phyloP scores from a whole-genome alignment of 2,888 invertebrate genomes.

The Drosophila meridiana region DNA sequence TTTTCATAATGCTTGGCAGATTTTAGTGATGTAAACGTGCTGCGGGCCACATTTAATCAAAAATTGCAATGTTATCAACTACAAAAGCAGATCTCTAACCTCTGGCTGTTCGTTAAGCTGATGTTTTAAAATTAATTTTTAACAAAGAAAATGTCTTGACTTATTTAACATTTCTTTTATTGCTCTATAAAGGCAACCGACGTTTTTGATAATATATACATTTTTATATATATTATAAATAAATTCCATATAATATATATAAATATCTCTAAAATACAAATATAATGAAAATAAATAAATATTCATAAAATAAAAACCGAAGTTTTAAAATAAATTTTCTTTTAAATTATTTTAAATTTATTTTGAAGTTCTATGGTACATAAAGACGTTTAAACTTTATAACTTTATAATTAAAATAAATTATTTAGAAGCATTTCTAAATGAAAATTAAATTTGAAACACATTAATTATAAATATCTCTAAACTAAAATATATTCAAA shows the following conservation, averaged over 20 bases:
- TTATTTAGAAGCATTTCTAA: too few species aligned
- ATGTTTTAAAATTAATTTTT: conserved; percentile 29
- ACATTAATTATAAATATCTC: neutral
- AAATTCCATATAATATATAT: neutral
- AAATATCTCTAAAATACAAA: neutral
- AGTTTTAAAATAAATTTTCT: too few species aligned
- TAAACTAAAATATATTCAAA: neutral
- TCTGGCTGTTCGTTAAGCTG: conserved; percentile 34
- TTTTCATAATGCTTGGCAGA: conserved; percentile 56
- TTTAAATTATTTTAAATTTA: too few species aligned
- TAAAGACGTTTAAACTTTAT: too few species aligned
- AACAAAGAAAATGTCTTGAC: conserved; percentile 15
- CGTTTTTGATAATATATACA: too few species aligned
- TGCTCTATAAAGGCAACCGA: too few species aligned
- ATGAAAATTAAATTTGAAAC: too few species aligned
- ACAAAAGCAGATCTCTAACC: conserved; percentile 19
- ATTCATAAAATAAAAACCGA: too few species aligned
- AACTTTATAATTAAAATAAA: too few species aligned
- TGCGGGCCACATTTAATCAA: conserved; percentile 72
- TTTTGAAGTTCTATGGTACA: too few species aligned
- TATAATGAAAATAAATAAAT: neutral
- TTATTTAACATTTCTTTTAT: neutral
- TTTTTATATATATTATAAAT: neutral
- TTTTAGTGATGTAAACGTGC: conserved; percentile 31
- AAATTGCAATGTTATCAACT: conserved; percentile 56